These are phyloP conservation scores for Crypturellus tataupa DNA, from an alignment of 2,797 vertebrate genomes.

Conservation along the genomic window DNA sequence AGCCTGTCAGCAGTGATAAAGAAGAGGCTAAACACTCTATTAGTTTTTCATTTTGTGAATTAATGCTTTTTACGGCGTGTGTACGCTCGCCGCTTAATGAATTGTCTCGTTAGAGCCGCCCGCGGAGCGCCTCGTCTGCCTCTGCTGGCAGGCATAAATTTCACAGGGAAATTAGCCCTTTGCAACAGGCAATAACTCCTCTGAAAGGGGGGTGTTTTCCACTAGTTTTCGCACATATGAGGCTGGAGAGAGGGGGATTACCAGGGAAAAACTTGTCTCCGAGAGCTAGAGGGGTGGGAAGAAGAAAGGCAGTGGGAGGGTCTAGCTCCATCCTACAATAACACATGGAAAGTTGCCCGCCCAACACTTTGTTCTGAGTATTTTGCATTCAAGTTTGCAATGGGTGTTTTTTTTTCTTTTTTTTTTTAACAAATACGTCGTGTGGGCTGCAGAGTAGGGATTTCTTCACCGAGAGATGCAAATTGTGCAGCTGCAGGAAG, in stretches of 20 bases:
- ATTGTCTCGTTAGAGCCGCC: conserved; percentile 82
- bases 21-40: conserved; percentile 80
- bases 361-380: neutral
- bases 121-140: conserved; percentile 55
- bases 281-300: neutral
- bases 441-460: neutral
- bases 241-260: neutral
- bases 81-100: conserved; percentile 81
- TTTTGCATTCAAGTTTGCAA: neutral
- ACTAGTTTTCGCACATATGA: conserved; percentile 27
- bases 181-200: conserved; percentile 61
- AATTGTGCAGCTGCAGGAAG: neutral
- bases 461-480: neutral
- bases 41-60: conserved; percentile 84
- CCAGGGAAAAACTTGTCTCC: neutral
- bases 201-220: conserved; percentile 53
- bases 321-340: fast-evolving
- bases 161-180: conserved; percentile 75
- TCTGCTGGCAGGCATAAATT: conserved; percentile 72
- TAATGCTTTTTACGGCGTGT: conserved; percentile 75
- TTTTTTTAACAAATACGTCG: neutral
- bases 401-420: neutral
- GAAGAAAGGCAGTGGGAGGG: neutral
- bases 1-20: conserved; percentile 78
- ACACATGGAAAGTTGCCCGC: neutral